Evolutionary conservation across 2,888 invertebrate genomes (phyloP), one percentile per base, ranked within the genome.

Genomic region (Itoplectis maculator): DNA sequence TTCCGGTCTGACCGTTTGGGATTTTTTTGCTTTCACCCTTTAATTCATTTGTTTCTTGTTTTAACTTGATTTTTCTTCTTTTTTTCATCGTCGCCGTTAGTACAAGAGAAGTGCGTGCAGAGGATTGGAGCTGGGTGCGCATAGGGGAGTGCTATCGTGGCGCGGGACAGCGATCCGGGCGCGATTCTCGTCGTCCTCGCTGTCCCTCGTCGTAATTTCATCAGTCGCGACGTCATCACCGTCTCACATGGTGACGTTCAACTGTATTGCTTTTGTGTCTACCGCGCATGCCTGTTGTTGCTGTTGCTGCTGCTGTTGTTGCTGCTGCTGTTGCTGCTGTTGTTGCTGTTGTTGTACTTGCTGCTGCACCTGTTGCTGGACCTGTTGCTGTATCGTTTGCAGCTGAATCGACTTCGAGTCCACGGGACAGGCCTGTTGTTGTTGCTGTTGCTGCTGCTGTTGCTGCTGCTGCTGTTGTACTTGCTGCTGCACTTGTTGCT

Each of bases 31-130:
- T 0, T n/a, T n/a, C n/a, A 11, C 13, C 8, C 23, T 54, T 35
- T 61, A 6, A 63, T 54, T 66, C 35, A 8, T 70, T 70, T 56
- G 40, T n/a, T 49, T 45, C 51, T 13, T 7, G 49, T 49, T 42
- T 45, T 13, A 51, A 54, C 72, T 40, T 35, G 9, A 47, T 29
- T 54, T 15, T 37, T 54, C 37, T 7, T 70, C 86, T 9, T 35
- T 40, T 40, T 18, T 61, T 61, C 15, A 9, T 61, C 45, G 90
- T n/a, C 29, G 29, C 29, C 3, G 29, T 92, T 92, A 92, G 92
- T 92, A 92, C 92, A 92, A 91, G 92, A 92, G 89, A 91, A 91
- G 92, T 92, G 92, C 90, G 92, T 92, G 92, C 91, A 92, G 90
- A 91, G 92, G 91, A 91, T 92, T 91, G 92, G 92, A 92, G 91